Percentiles rank a stretch among this genome's conserved stretches.
phyloP scores from a whole-genome alignment of 2,797 vertebrate species.

The Glossophaga mutica region DNA sequence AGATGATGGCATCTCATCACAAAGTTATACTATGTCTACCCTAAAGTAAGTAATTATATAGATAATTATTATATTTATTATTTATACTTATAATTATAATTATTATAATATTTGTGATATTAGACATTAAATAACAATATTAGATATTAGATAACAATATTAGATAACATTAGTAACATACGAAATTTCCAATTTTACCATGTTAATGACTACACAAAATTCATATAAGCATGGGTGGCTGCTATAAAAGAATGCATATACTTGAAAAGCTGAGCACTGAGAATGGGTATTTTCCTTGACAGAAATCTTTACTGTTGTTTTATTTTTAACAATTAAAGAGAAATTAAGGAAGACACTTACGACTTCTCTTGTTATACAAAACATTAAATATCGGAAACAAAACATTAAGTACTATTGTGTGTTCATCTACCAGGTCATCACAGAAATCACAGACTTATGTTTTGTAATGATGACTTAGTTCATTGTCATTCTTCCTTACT shows the following conservation, averaged over 20 bases:
- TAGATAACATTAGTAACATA: neutral
- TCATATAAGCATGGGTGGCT: neutral
- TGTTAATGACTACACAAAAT: neutral
- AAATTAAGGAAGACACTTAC: neutral
- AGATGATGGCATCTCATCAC: neutral
- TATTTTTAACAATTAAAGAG: neutral
- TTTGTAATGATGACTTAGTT: neutral
- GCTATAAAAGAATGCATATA: neutral
- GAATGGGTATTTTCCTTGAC: neutral
- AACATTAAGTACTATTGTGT: neutral
- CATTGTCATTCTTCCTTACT: neutral
- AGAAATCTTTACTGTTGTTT: neutral
- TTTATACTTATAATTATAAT: neutral
- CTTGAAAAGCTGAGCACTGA: neutral
- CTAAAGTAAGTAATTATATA: constrained; percentile 41
- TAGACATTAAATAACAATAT: too few species aligned
- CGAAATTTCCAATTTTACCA: neutral
- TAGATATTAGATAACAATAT: neutral
- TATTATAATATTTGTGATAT: neutral
- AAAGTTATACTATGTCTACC: neutral
- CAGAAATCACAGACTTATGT: neutral
- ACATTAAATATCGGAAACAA: neutral
- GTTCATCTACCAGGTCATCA: neutral
- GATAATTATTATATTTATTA: neutral
- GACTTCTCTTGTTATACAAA: neutral